These are phyloP conservation scores for Emydocephalus ijimae DNA, from an alignment of 2,113 vertebrate species.

Conservation along the genomic window DNA sequence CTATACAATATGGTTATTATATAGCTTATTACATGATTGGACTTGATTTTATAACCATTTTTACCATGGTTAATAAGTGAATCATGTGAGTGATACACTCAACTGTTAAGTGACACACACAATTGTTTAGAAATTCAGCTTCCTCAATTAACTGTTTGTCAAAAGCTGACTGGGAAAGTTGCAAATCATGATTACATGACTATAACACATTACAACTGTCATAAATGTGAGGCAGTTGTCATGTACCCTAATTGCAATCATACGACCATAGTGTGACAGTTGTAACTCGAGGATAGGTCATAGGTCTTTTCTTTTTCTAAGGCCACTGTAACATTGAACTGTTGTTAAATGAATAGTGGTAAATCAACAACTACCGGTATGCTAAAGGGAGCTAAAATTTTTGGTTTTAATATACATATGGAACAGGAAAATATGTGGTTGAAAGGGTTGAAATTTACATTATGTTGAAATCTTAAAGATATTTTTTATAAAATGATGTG, in stretches of 20 bases:
- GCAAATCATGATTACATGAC: too few species aligned
- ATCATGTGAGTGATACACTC: neutral
- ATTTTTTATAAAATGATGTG: neutral
- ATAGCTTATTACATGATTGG: neutral
- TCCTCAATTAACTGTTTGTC: neutral
- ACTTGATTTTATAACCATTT: neutral
- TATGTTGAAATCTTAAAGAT: neutral
- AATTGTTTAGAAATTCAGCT: neutral
- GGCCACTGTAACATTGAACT: too few species aligned
- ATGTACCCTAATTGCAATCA: too few species aligned
- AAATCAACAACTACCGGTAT: too few species aligned
- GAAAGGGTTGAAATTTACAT: neutral
- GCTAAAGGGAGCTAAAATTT: neutral
- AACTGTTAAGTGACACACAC: neutral
- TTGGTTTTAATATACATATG: neutral
- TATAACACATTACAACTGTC: too few species aligned
- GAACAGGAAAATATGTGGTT: neutral
- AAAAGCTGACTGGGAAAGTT: neutral
- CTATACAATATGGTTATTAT: neutral
- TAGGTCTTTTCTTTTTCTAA: too few species aligned
- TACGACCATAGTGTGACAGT: too few species aligned
- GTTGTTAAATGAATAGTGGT: too few species aligned
- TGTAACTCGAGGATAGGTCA: too few species aligned
- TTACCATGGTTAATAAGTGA: neutral
- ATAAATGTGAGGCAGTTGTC: too few species aligned